These are phyloP conservation scores for Pygmarrhopalites habei DNA, from an alignment of 1,140 invertebrate species.

Conservation along the genomic window DNA sequence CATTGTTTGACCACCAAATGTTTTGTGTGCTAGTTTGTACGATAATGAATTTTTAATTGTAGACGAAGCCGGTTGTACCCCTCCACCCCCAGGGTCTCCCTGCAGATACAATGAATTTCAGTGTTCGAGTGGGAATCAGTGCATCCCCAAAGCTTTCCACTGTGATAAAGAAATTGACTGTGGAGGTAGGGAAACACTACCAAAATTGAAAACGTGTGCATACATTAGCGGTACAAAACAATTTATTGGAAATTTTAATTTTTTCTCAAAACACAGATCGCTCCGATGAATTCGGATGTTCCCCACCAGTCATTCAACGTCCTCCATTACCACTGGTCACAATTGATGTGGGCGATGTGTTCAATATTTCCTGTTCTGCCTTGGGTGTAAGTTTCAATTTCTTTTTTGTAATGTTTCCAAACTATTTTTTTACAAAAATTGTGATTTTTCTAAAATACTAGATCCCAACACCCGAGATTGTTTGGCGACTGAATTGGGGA, in stretches of 20 bases:
- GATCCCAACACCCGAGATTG: constrained; percentile 74
- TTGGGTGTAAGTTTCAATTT: constrained; percentile 67
- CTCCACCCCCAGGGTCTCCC: constrained; percentile 52
- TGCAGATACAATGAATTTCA: constrained; percentile 76
- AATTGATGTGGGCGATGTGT: constrained; percentile 60
- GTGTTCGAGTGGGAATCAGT: constrained; percentile 70
- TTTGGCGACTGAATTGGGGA: constrained; percentile 96
- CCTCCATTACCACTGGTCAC: constrained; percentile 62
- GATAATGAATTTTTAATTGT: too few species aligned
- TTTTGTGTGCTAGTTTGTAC: too few species aligned
- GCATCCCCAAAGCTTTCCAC: constrained; percentile 86
- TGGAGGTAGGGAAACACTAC: constrained; percentile 31
- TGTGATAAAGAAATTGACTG: constrained; percentile 88
- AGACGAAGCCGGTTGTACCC: constrained; percentile 53
- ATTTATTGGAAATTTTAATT: too few species aligned
- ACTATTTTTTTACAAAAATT: not conserved
- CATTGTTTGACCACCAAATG: too few species aligned
- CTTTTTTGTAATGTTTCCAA: not conserved
- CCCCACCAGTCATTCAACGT: constrained; percentile 56
- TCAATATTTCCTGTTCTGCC: constrained; percentile 76
- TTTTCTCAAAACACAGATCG: constrained; percentile 52
- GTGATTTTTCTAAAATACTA: not conserved
- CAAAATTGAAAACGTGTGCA: not conserved
- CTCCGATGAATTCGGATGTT: constrained; percentile 85
- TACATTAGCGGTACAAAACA: too few species aligned